Evolutionary conservation across 2,888 invertebrate species (phyloP).

Genomic region (Camponotus fellah): DNA sequence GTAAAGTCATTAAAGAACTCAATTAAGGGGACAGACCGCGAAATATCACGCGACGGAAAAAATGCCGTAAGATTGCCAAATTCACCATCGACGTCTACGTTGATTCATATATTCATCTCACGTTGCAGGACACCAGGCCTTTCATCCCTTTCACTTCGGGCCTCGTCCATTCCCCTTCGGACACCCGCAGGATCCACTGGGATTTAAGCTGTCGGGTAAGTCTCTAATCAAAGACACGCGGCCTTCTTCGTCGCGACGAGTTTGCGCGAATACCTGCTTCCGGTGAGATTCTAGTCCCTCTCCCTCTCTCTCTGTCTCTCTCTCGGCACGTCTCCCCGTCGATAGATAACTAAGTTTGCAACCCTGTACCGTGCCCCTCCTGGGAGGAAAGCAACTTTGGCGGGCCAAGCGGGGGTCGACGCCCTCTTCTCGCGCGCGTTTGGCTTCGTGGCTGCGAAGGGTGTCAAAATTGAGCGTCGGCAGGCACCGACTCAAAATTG

Average conservation of each 20-base stretch:
- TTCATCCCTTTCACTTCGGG: conserved; percentile 96
- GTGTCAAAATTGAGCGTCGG: conserved; percentile 85
- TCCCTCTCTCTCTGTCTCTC: background rate
- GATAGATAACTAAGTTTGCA: conserved; percentile 83
- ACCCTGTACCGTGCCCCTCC: conserved; percentile 61
- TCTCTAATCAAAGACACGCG: conserved; percentile 65
- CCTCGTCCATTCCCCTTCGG: conserved; percentile 90
- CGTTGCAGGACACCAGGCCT: conserved; percentile 91
- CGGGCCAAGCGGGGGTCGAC: conserved; percentile 57
- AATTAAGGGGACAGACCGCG: background rate
- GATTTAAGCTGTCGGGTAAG: conserved; percentile 95
- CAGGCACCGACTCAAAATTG: conserved; percentile 83
- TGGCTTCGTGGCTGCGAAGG: conserved; percentile 79
- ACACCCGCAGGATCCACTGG: conserved; percentile 92
- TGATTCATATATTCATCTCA: conserved; percentile 55
- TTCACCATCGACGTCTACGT: background rate
- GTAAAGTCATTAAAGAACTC: background rate
- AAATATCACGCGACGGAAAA: background rate
- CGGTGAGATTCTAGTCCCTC: conserved; percentile 36
- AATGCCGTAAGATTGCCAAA: background rate
- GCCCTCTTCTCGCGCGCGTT: conserved; percentile 59
- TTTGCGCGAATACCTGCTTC: conserved; percentile 57
- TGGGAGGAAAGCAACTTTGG: conserved; percentile 44
- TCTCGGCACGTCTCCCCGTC: conserved; percentile 70
- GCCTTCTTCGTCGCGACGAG: conserved; percentile 44